Evolutionary conservation across 2,113 vertebrate species (phyloP), one percentile per base, ranked within the genome.

Genomic region (Saguinus midas): DNA sequence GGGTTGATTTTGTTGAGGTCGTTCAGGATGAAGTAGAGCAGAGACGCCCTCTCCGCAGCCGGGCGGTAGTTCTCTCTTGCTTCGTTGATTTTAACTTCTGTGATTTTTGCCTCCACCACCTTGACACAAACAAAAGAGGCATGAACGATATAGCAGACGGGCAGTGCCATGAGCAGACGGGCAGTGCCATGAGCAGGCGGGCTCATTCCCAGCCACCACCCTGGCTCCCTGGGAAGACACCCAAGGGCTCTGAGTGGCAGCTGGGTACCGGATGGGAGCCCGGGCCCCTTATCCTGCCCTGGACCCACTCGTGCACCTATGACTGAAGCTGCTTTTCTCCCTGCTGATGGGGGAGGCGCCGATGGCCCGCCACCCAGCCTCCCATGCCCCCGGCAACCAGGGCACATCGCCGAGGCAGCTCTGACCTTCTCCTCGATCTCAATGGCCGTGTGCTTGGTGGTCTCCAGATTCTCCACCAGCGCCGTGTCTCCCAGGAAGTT

Each of bases 1-100:
- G 98, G 98, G 95, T 98, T 98, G 97, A 99, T 99, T 87, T 99
- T 99, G 97, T 97, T 97, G 84, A 99, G 99, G 97, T 99, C 99
- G 0, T 98, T 98, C n/a, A 99, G 97, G 78, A 99, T 99, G 96
- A 99, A 99, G 97, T 99, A 99, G 0, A 99, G 97, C 29, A 99
- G 95, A 2, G 99, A 98, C 0, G 99, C 98, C 0, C 98, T 92
- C 91, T 96, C 98, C 0, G 99, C 98, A 0, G 97, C 98, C 0
- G 98, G 98, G 32, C 98, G 97, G 96, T 99, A 99, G 94, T 96
- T 98, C 76, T 99, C 99, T 70, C 99, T 94, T 0, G 99, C 96
- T 4, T 98, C 93, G 0, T 99, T 99, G 86, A 99, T 99, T 87
- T 98, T 96, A 0, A 11, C n/a, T 70, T 99, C 98, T 0, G 99